These are phyloP conservation scores for Leguminivora glycinivorella DNA, from an alignment of 1,140 invertebrate species.

Conservation along the genomic window DNA sequence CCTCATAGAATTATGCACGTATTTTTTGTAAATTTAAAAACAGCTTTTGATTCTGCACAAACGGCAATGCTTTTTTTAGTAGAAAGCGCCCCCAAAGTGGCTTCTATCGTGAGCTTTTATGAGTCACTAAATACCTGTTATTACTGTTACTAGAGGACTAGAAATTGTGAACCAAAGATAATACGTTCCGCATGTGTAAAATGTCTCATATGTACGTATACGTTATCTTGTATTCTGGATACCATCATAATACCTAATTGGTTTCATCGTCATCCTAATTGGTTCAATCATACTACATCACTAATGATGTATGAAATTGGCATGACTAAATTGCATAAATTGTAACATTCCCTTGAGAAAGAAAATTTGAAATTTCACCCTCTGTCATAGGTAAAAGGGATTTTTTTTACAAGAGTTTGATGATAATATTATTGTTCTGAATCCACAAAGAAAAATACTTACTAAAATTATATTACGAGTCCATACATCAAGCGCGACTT, in stretches of 20 bases:
- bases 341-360: neutral
- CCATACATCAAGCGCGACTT: too few species aligned
- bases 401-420: neutral
- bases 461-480: too few species aligned
- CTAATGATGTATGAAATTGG: neutral
- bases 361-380: conserved; percentile 49
- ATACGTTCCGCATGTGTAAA: conserved; percentile 34
- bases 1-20: neutral
- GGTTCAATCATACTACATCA: conserved; percentile 32
- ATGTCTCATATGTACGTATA: conserved; percentile 32
- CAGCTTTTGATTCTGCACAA: neutral
- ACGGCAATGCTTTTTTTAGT: neutral
- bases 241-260: conserved; percentile 44
- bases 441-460: too few species aligned
- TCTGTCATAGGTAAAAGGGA: conserved; percentile 42
- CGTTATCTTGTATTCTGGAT: conserved; percentile 54
- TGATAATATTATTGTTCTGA: too few species aligned
- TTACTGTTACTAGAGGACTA: neutral
- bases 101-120: neutral
- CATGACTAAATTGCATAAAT: neutral
- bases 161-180: conserved; percentile 33
- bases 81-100: neutral
- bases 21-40: neutral
- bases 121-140: neutral
- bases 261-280: conserved; percentile 19